These are phyloP conservation scores for Belonocnema kinseyi DNA, from an alignment of 1,140 invertebrate genomes.

Conservation along the genomic window DNA sequence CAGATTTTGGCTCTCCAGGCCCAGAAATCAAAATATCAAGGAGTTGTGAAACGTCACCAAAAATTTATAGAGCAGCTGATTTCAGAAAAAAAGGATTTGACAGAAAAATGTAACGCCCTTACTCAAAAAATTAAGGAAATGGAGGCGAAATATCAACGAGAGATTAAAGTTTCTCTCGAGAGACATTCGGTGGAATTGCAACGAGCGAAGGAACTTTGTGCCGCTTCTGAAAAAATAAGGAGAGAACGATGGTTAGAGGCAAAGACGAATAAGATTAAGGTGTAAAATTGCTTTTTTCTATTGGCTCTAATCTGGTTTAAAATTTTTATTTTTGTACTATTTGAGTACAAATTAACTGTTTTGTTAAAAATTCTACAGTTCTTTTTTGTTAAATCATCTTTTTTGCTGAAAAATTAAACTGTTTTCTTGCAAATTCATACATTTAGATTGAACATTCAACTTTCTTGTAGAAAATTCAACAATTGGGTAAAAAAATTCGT, in stretches of 20 bases:
- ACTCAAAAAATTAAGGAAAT: constrained; percentile 75
- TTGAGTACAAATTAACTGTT: too few relatives aligned
- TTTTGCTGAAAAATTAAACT: background rate
- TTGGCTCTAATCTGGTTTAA: background rate
- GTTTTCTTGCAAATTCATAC: too few relatives aligned
- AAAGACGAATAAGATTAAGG: constrained; percentile 84
- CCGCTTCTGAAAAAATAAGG: constrained; percentile 81
- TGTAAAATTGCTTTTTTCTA: constrained; percentile 50
- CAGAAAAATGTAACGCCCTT: constrained; percentile 80
- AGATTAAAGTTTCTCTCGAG: constrained; percentile 78
- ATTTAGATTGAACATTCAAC: too few relatives aligned
- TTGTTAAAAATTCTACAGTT: too few relatives aligned
- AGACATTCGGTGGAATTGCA: constrained; percentile 80
- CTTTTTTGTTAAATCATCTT: too few relatives aligned
- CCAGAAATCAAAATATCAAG: constrained; percentile 81
- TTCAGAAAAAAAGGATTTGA: constrained; percentile 80
- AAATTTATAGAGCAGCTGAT: constrained; percentile 84
- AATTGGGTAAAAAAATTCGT: too few relatives aligned
- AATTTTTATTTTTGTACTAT: constrained; percentile 35
- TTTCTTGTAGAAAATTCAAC: too few relatives aligned
- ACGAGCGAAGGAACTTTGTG: constrained; percentile 79
- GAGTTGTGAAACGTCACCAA: constrained; percentile 80
- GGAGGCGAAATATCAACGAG: constrained; percentile 76
- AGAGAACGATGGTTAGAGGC: constrained; percentile 82
- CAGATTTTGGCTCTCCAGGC: constrained; percentile 70